A percentile compares a stretch with the other conserved stretches of the same genome.
Conservation (phyloP, 1,140 invertebrate species). For the Euschistus heros region DNA sequence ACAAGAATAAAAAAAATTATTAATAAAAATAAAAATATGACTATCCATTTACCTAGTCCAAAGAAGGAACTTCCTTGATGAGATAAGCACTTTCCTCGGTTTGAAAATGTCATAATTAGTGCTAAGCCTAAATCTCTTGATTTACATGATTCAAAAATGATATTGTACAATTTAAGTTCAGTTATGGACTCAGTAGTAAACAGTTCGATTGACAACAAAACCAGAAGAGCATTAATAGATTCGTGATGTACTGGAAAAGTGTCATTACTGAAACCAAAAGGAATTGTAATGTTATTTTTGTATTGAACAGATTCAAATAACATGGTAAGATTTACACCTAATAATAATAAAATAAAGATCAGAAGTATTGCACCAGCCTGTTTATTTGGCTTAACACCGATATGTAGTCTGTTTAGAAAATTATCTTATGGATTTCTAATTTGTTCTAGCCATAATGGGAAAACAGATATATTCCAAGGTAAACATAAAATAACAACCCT, state of each 20-base stretch:
- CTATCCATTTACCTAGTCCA: slow-evolving; percentile 49
- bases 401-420: no score
- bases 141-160: slow-evolving; percentile 47
- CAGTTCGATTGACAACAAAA: slow-evolving; percentile 79
- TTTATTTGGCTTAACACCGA: no score
- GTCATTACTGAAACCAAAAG: slow-evolving; percentile 53
- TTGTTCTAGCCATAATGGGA: no score
- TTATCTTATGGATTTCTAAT: no score
- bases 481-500: no score
- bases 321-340: neutral
- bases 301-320: neutral
- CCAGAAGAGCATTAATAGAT: slow-evolving; percentile 73
- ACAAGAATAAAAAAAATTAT: no score
- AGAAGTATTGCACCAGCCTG: neutral
- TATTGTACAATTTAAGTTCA: slow-evolving; percentile 54
- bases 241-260: slow-evolving; percentile 84
- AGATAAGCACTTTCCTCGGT: slow-evolving; percentile 62
- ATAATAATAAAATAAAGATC: neutral
- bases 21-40: slow-evolving; percentile 11
- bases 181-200: slow-evolving; percentile 57
- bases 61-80: slow-evolving; percentile 67
- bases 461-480: no score
- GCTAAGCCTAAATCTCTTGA: slow-evolving; percentile 64
- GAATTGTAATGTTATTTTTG: neutral
- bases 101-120: slow-evolving; percentile 64